Percentiles rank a stretch among this genome's conserved stretches.
phyloP scores from a whole-genome alignment of 1,140 invertebrate species.

The Nephila pilipes region DNA sequence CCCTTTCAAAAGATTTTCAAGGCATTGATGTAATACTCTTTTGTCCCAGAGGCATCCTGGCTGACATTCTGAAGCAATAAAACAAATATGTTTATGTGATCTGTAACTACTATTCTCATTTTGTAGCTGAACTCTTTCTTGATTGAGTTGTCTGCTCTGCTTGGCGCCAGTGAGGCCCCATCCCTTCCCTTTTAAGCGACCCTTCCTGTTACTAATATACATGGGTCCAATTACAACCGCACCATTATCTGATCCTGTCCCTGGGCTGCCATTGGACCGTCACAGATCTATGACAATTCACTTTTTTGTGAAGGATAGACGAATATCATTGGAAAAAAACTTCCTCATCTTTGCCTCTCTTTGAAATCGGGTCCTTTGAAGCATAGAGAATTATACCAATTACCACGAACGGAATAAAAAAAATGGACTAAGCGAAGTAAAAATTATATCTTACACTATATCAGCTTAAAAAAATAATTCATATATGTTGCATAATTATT shows the following conservation, averaged over 20 bases:
- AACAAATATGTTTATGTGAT: neutral
- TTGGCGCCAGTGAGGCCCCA: constrained; percentile 87
- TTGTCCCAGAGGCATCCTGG: neutral
- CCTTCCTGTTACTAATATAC: constrained; percentile 60
- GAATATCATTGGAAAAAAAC: constrained; percentile 36
- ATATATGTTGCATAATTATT: too few species aligned
- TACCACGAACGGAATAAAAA: neutral
- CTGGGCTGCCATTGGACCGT: constrained; percentile 59
- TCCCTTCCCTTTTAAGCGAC: constrained; percentile 47
- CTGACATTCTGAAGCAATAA: neutral
- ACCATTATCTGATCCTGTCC: constrained; percentile 71
- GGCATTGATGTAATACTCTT: too few species aligned
- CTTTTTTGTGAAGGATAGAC: neutral
- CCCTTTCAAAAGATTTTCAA: too few species aligned
- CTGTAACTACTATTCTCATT: constrained; percentile 77
- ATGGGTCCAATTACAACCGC: constrained; percentile 64
- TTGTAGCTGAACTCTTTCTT: constrained; percentile 86
- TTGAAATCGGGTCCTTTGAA: neutral
- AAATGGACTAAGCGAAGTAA: neutral
- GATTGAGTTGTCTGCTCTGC: constrained; percentile 94
- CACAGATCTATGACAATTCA: constrained; percentile 58
- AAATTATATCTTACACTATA: too few species aligned
- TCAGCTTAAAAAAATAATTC: too few species aligned
- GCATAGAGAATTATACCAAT: neutral
- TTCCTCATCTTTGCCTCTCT: constrained; percentile 13